These are phyloP conservation scores for Cathartes aura DNA, from an alignment of 2,113 vertebrate genomes.

Conservation along the genomic window DNA sequence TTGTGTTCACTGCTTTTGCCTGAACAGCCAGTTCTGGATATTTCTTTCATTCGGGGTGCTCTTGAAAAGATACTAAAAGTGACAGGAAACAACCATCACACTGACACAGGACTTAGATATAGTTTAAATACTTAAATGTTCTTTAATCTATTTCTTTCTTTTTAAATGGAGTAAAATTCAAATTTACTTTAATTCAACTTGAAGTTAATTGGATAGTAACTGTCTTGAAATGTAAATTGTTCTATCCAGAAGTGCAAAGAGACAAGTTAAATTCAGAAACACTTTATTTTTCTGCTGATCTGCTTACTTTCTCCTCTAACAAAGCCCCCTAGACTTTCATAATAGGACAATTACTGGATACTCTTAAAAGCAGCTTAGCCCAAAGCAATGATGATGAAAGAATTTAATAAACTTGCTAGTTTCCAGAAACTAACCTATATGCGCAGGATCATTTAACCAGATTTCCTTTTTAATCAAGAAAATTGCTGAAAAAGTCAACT, in stretches of 20 bases:
- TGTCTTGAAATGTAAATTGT: not conserved
- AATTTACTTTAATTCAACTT: not conserved
- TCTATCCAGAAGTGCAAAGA: not conserved
- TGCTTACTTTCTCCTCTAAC: not conserved
- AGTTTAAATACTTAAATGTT: not conserved
- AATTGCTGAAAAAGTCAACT: not conserved
- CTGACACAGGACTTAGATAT: not conserved
- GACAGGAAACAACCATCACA: not conserved
- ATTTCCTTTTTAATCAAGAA: not conserved
- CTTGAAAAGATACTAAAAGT: not conserved
- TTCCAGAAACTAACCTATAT: conserved; percentile 4
- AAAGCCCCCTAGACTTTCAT: not conserved
- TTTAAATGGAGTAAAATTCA: not conserved
- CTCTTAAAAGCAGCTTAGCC: not conserved
- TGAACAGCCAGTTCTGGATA: not conserved
- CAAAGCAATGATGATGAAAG: not conserved
- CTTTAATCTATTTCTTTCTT: not conserved
- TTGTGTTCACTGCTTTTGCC: not conserved
- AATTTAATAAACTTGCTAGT: not conserved
- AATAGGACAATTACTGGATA: not conserved
- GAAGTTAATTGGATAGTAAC: not conserved
- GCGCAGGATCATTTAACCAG: not conserved
- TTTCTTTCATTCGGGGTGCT: not conserved
- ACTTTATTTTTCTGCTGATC: not conserved
- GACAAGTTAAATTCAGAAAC: not conserved